phyloP scores from a whole-genome alignment of 35 echinoderm and acorn worm genomes.

The Ptychodera flava region DNA sequence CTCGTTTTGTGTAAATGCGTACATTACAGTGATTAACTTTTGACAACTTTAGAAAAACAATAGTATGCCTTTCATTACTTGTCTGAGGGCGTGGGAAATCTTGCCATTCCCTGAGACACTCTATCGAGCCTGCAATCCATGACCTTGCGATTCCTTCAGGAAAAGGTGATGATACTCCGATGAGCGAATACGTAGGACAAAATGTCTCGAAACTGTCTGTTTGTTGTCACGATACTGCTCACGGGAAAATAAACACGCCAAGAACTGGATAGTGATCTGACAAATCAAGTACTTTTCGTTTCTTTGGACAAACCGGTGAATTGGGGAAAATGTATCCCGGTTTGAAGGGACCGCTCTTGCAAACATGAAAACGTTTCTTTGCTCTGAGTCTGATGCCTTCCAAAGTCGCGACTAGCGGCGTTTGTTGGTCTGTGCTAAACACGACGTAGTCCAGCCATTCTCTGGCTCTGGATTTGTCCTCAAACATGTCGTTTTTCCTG shows the following conservation, averaged over 20 bases:
- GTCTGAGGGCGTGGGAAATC: not conserved
- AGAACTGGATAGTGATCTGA: conserved; percentile 5
- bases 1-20: no score
- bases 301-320: not conserved
- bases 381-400: not conserved
- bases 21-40: no score
- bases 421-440: not conserved
- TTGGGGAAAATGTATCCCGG: not conserved
- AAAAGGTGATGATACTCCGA: no score
- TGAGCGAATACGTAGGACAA: no score
- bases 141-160: no score
- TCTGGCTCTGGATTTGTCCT: not conserved
- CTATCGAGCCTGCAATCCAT: no score
- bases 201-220: not conserved
- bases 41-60: not conserved
- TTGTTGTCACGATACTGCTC: not conserved
- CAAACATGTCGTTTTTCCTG: not conserved
- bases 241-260: not conserved
- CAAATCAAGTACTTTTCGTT: not conserved
- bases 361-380: not conserved
- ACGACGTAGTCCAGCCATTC: conserved; percentile 19
- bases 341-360: not conserved
- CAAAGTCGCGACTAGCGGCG: not conserved
- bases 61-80: not conserved
- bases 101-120: no score